These are phyloP conservation scores for Silurus lanzhouensis DNA, from an alignment of 2,797 vertebrate genomes.

Conservation along the genomic window DNA sequence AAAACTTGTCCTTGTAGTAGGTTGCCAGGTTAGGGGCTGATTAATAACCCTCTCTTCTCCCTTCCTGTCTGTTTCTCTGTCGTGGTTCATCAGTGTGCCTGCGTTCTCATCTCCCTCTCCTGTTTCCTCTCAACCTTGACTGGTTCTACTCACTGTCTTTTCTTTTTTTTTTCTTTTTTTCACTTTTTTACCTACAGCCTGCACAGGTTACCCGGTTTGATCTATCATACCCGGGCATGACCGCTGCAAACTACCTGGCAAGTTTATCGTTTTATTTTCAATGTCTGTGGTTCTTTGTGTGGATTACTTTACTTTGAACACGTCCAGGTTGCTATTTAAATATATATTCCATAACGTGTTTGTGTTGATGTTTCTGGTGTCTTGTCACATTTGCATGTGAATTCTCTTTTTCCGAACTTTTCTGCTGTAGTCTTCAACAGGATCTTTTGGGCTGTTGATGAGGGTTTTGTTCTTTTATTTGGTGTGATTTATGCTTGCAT, in stretches of 20 bases:
- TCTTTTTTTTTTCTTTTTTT: background rate
- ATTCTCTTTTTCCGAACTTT: background rate
- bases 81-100: slow-evolving; percentile 57
- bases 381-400: slow-evolving; percentile 34
- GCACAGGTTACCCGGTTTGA: slow-evolving; percentile 80
- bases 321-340: slow-evolving; percentile 30
- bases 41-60: background rate
- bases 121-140: slow-evolving; percentile 34
- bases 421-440: background rate
- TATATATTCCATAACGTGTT: slow-evolving; percentile 30
- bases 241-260: slow-evolving; percentile 80
- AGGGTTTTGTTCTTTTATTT: background rate
- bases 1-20: background rate
- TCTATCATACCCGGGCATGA: slow-evolving; percentile 79
- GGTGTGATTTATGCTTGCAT: background rate
- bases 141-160: slow-evolving; percentile 62
- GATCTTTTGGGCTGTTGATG: background rate
- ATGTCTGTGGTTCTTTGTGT: slow-evolving; percentile 42
- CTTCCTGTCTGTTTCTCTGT: slow-evolving; percentile 28
- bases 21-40: background rate
- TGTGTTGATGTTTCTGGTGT: slow-evolving; percentile 34
- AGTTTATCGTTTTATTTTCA: slow-evolving; percentile 64
- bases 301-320: slow-evolving; percentile 38
- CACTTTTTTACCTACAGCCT: slow-evolving; percentile 76
- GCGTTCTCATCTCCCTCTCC: slow-evolving; percentile 49